Base-by-base conservation (phyloP, 2,797 vertebrate genomes). In the Danio albolineatus region DNA sequence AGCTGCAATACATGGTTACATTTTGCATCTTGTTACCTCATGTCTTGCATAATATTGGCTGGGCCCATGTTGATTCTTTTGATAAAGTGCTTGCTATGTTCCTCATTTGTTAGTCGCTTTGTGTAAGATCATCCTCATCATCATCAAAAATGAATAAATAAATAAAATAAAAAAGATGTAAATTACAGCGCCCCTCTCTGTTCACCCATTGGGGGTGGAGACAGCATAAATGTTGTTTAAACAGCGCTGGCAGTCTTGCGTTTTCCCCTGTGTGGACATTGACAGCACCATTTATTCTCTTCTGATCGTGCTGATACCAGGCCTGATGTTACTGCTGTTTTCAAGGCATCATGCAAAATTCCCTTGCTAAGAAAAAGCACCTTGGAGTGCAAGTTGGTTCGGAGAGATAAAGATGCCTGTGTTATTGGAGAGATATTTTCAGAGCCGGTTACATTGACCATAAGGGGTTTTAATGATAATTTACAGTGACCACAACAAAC, bases 241-340 rank as follows among this genome's bases (percentile, higher is more conserved):
- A 64, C 46, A 72, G 60, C 76, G 53, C 48, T 79, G 81, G 74
- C 28, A 9, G 14, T 28, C 83, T 76, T 60, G 69, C 60, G 67
- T 76, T 75, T 76, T 78, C 73, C 76, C 78, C 74, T 59, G 59
- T 73, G 74, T 81, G 75, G 78, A 82, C 73, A 81, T 71, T 87
- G 87, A 88, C 87, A 87, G 78, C 76, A 81, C 86, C 85, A 86
- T 88, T 85, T 82, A 86, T 86, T 86, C 80, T 81, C 79, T 36
- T 76, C 81, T 84, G 87, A 88, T 85, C 53, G 38, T 49, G 76
- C 80, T 65, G 84, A 86, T 86, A 86, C 70, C 57, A 53, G 41
- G 46, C 61, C 59, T 51, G 79, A 83, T 83, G 87, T 84, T 83
- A 82, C 76, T 84, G 72, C 81, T 76, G 71, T 85, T 85, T 88